phyloP scores from a whole-genome alignment of 2,888 invertebrate genomes.

The Dermolepida albohirtum region DNA sequence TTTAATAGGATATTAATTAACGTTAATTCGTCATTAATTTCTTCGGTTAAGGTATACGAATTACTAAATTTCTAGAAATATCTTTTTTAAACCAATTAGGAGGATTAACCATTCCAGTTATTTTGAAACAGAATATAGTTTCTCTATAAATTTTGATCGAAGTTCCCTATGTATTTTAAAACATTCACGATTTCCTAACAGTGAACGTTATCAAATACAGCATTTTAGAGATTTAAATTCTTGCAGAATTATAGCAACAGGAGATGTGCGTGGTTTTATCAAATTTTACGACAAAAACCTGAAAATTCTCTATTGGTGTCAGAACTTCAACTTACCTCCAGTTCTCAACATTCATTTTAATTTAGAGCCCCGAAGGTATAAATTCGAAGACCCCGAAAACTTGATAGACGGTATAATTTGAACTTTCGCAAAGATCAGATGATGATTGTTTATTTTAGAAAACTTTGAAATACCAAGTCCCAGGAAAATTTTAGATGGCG shows the following conservation, averaged over 20 bases:
- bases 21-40: too few relatives aligned
- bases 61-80: too few relatives aligned
- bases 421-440: background rate
- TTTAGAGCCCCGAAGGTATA: constrained; percentile 50
- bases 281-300: constrained; percentile 70
- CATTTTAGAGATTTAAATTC: too few relatives aligned
- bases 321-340: constrained; percentile 65
- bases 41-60: too few relatives aligned
- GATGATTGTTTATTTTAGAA: constrained; percentile 14
- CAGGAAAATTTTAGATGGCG: constrained; percentile 45
- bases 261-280: constrained; percentile 68
- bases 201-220: too few relatives aligned
- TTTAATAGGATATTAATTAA: too few relatives aligned
- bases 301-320: constrained; percentile 69
- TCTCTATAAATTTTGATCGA: too few relatives aligned
- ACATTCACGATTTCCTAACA: too few relatives aligned
- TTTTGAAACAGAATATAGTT: too few relatives aligned
- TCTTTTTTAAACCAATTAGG: too few relatives aligned
- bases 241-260: constrained; percentile 64
- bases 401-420: constrained; percentile 43
- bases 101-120: too few relatives aligned
- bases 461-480: constrained; percentile 41
- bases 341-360: constrained; percentile 68
- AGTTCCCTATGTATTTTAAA: too few relatives aligned
- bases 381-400: constrained; percentile 48